Evolutionary conservation across 2,888 invertebrate genomes (phyloP).

Genomic region (Heliconius aoede): DNA sequence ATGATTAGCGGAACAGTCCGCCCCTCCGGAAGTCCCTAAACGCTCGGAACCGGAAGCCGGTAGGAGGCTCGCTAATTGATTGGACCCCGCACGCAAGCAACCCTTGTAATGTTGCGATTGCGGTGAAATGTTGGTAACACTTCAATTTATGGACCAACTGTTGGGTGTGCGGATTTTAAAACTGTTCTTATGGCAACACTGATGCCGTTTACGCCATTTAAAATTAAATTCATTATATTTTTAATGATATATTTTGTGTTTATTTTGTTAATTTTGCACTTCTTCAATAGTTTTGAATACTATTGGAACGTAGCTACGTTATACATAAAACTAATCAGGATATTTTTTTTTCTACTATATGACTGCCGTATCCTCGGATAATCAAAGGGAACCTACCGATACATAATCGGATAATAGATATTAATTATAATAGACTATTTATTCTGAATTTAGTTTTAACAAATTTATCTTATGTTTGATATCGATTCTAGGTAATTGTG

Average conservation of each 20-base stretch:
- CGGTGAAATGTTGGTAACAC: constrained; percentile 49
- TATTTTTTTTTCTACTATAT: no score
- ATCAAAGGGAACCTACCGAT: background rate
- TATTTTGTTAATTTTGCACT: background rate
- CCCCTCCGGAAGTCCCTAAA: constrained; percentile 78
- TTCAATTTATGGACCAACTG: constrained; percentile 51
- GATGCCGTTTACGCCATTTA: background rate
- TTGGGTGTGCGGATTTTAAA: constrained; percentile 39
- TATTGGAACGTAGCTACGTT: no score
- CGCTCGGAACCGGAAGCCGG: constrained; percentile 79
- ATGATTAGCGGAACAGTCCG: constrained; percentile 53
- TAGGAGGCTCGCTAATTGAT: constrained; percentile 79
- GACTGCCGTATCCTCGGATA: background rate
- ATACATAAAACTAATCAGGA: no score
- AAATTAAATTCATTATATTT: no score
- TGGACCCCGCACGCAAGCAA: constrained; percentile 68
- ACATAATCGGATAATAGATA: no score
- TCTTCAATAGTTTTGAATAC: background rate
- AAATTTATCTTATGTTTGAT: no score
- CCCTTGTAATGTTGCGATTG: constrained; percentile 59
- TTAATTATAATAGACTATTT: no score
- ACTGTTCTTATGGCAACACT: background rate
- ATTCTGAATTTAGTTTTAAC: no score
- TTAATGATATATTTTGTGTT: background rate
- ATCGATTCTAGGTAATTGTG: no score